A percentile compares a stretch with the other conserved stretches of the same genome.
These are phyloP conservation scores for Ambastaia sidthimunki DNA, from an alignment of 2,797 vertebrate genomes.

Conservation along the genomic window DNA sequence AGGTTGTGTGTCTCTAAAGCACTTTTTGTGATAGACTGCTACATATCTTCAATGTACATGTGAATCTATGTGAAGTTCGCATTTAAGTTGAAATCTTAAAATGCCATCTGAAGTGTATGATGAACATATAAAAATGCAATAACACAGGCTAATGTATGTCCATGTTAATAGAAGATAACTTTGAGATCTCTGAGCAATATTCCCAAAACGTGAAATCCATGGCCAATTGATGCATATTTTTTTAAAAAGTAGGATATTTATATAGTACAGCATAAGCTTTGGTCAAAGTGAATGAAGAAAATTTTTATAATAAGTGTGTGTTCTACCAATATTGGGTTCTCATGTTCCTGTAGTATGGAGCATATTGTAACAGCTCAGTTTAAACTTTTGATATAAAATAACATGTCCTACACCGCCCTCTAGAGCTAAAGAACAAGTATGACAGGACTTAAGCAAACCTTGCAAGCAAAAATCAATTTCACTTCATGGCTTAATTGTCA, in stretches of 20 bases:
- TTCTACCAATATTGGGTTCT: not conserved
- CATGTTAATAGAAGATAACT: not conserved
- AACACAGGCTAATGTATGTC: not conserved
- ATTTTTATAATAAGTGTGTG: no score
- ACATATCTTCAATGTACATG: not conserved
- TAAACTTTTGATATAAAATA: not conserved
- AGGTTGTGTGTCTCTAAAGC: not conserved
- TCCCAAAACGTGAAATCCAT: no score
- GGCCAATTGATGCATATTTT: no score
- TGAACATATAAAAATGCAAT: not conserved
- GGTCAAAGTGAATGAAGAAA: not conserved
- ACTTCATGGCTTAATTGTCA: not conserved
- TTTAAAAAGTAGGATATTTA: not conserved
- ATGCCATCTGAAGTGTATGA: not conserved
- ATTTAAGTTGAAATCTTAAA: not conserved
- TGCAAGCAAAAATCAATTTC: not conserved
- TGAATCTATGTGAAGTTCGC: not conserved
- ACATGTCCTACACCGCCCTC: constrained; percentile 41
- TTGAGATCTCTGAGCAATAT: not conserved
- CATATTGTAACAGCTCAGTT: not conserved
- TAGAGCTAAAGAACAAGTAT: constrained; percentile 27
- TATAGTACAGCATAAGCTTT: not conserved
- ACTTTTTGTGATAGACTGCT: not conserved
- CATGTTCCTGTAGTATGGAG: not conserved
- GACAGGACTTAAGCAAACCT: not conserved